A percentile compares a stretch with the other conserved stretches of the same genome.
Conservation (phyloP, 2,888 invertebrate genomes). For the Volucella zonaria region DNA sequence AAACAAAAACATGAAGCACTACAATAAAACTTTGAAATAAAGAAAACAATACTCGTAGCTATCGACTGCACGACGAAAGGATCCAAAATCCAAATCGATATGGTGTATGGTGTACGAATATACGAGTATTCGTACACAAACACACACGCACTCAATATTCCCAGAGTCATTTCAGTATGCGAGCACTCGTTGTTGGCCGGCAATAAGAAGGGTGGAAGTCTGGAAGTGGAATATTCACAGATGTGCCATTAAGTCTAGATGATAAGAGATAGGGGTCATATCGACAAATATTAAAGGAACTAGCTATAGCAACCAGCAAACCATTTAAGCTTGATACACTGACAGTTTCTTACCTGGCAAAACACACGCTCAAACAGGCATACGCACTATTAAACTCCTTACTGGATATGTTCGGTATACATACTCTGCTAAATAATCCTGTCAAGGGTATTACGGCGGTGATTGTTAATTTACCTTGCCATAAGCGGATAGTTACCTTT, state of each 20-base stretch:
- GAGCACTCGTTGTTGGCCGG: background rate
- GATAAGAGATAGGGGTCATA: slow-evolving; percentile 68
- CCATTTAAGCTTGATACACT: slow-evolving; percentile 24
- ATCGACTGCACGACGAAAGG: too few relatives aligned
- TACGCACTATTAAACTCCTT: background rate
- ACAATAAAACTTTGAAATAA: too few relatives aligned
- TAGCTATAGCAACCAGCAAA: background rate
- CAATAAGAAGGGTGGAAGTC: background rate
- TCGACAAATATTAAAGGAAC: slow-evolving; percentile 53
- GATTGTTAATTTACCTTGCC: slow-evolving; percentile 65
- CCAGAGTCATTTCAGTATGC: slow-evolving; percentile 28
- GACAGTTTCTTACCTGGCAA: too few relatives aligned
- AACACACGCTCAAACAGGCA: background rate
- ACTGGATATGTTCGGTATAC: too few relatives aligned
- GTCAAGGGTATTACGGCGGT: slow-evolving; percentile 64
- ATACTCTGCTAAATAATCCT: slow-evolving; percentile 53
- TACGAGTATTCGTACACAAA: too few relatives aligned
- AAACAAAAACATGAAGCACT: too few relatives aligned
- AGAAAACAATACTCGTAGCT: too few relatives aligned
- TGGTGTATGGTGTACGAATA: too few relatives aligned
- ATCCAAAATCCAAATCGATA: too few relatives aligned
- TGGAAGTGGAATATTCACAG: slow-evolving; percentile 57
- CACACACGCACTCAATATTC: slow-evolving; percentile 39
- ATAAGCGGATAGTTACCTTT: slow-evolving; percentile 68
- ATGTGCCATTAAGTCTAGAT: slow-evolving; percentile 66